Evolutionary conservation across 2,797 vertebrate genomes (phyloP).

Genomic region (Tarsius wallacei): DNA sequence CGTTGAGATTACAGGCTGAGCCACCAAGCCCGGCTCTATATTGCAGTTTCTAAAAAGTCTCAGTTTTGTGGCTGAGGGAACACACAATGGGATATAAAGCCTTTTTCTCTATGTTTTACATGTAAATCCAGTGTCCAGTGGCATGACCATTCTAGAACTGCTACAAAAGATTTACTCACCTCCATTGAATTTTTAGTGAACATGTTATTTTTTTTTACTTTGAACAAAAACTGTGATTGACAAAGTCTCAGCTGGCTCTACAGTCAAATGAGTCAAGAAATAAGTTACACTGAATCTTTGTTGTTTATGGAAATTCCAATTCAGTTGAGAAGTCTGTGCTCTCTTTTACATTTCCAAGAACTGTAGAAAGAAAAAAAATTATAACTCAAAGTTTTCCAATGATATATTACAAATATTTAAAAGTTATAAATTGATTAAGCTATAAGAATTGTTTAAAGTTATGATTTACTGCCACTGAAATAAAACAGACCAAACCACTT

Average conservation of each 20-base stretch:
- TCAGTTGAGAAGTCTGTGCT: not conserved
- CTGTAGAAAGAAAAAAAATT: not conserved
- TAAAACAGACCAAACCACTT: not conserved
- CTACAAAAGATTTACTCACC: not conserved
- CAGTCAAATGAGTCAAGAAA: not conserved
- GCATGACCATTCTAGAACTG: not conserved
- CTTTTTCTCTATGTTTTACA: conserved; percentile 3
- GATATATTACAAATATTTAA: not conserved
- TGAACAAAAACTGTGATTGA: conserved; percentile 10
- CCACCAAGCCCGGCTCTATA: no score
- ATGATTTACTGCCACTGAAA: not conserved
- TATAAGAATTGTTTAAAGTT: not conserved
- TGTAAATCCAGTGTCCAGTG: not conserved
- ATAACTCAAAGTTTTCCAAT: not conserved
- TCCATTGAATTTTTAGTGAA: conserved; percentile 51
- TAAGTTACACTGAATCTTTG: not conserved
- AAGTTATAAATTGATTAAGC: not conserved
- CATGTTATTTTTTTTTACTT: not conserved
- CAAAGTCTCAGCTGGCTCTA: conserved; percentile 22
- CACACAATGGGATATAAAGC: not conserved
- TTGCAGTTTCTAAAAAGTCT: not conserved
- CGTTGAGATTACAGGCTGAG: no score
- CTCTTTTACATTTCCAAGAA: not conserved
- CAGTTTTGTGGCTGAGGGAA: conserved; percentile 66
- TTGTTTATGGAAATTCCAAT: not conserved